Evolutionary conservation across 2,113 vertebrate genomes (phyloP).

Genomic region (Thryonomys swinderianus): DNA sequence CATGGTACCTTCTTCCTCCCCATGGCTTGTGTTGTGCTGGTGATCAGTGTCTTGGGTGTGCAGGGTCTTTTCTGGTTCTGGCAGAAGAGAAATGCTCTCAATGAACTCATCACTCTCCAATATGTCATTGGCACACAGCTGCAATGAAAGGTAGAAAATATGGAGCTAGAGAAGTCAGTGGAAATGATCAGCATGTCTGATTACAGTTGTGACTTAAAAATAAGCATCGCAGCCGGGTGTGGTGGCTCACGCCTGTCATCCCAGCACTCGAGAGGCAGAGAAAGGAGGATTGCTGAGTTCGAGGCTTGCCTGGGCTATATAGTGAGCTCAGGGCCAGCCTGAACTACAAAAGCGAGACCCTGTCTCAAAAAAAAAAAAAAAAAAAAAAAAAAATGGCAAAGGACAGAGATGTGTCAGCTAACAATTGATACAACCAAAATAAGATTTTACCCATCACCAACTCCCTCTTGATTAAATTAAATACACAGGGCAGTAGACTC

Average conservation of each 20-base stretch:
- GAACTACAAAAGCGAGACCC: no score
- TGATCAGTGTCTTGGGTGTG: conserved; percentile 89
- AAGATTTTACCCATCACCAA: not conserved
- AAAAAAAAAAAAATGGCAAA: no score
- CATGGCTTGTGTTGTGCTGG: conserved; percentile 85
- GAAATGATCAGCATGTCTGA: not conserved
- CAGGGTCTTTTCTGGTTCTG: conserved; percentile 92
- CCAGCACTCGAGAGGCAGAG: no score
- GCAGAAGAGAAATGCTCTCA: conserved; percentile 92
- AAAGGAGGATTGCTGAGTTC: no score
- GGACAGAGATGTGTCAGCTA: not conserved
- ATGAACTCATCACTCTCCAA: conserved; percentile 94
- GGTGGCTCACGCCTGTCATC: no score
- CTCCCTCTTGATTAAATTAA: conserved; percentile 25
- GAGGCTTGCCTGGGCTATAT: no score
- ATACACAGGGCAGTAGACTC: not conserved
- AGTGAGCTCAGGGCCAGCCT: no score
- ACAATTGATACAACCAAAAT: not conserved
- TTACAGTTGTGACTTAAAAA: conserved; percentile 48
- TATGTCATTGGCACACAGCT: conserved; percentile 96
- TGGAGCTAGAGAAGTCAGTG: not conserved
- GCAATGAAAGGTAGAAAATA: conserved; percentile 63
- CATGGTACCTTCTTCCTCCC: conserved; percentile 88
- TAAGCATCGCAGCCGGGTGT: no score
- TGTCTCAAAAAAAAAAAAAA: no score